Base-by-base conservation (phyloP, 2,797 vertebrate genomes). In the Nasua narica region DNA sequence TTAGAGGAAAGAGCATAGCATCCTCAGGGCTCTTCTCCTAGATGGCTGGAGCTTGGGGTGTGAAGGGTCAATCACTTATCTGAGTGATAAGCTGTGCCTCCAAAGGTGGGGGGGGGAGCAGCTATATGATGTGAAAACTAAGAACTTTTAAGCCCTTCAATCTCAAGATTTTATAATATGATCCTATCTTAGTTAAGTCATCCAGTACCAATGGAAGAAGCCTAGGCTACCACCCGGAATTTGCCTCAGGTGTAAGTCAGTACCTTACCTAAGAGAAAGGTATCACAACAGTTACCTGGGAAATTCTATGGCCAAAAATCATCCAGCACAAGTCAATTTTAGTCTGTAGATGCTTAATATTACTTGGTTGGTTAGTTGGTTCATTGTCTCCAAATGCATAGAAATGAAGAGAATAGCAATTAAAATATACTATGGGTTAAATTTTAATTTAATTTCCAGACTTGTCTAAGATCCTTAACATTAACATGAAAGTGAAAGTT, bases 381-480 rank as follows among this genome's bases (percentile, higher is more conserved):
- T 70, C 46, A 37, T 19, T 52, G 3, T 60, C 37, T 76, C 23
- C 21, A 81, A 76, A 95, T 69, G 43, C 0, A 54, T 12, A 94
- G 7, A 60, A 29, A 79, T 70, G 15, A 69, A 95, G 90, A 95
- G 23, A 43, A 52, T 83, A 91, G 43, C 65, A 69, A 37, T 60
- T 79, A 81, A 74, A 96, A 90, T 88, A 87, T 50, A 86, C 3
- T 46, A 81, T 32, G 40, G 16, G 40, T 94, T 94, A 96, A 90
- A 88, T 92, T 77, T 81, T 79, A 65, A 92, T 96, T 92, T 97
- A 92, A 95, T 70, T 94, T 95, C 25, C 52, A 95, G 37, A 85
- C 37, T 58, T 56, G 54, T 48, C 67, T 89, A 58, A 81, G 72
- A 60, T 62, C 70, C 91, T 92, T 92, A 94, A 76, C 19, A 91